phyloP scores from a whole-genome alignment of 2,888 invertebrate genomes.

The Pseudanteris insignis region DNA sequence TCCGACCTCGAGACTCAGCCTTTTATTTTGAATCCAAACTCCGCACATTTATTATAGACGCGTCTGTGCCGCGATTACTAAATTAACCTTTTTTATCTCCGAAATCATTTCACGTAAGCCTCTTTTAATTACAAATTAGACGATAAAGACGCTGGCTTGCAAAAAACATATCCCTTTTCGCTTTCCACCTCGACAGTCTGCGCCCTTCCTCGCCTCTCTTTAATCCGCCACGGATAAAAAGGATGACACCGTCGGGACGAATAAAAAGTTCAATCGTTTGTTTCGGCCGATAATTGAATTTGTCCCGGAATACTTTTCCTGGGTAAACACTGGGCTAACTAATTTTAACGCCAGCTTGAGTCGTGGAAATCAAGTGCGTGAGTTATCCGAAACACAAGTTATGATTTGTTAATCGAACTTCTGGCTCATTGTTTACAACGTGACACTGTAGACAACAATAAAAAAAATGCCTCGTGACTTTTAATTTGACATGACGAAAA shows the following conservation, averaged over 20 bases:
- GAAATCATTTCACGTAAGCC: slow-evolving; percentile 17
- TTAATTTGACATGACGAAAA: no score
- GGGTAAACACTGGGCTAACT: slow-evolving; percentile 30
- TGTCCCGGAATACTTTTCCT: slow-evolving; percentile 23
- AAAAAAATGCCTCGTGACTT: slow-evolving; percentile 8
- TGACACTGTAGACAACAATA: slow-evolving; percentile 3
- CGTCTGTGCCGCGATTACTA: slow-evolving; percentile 9
- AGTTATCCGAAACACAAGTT: no score
- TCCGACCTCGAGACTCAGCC: no score
- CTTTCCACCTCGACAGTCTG: no score
- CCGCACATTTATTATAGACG: no score
- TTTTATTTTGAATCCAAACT: no score
- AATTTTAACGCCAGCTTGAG: slow-evolving; percentile 24
- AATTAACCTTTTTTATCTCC: slow-evolving; percentile 21
- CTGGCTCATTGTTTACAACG: no score
- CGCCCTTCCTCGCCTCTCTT: slow-evolving; percentile 5
- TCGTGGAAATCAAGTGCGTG: slow-evolving; percentile 12
- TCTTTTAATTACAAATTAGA: slow-evolving; percentile 23
- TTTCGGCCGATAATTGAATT: slow-evolving; percentile 39
- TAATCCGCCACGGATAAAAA: slow-evolving; percentile 25
- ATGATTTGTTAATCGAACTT: no score
- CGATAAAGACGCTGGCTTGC: slow-evolving; percentile 15
- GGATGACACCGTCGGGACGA: slow-evolving; percentile 27
- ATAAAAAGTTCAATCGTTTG: slow-evolving; percentile 41
- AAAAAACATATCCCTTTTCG: slow-evolving; percentile 10